Evolutionary conservation across 2,888 invertebrate species (phyloP), one percentile per base, ranked within the genome.

Genomic region (Amphipoea lucens): DNA sequence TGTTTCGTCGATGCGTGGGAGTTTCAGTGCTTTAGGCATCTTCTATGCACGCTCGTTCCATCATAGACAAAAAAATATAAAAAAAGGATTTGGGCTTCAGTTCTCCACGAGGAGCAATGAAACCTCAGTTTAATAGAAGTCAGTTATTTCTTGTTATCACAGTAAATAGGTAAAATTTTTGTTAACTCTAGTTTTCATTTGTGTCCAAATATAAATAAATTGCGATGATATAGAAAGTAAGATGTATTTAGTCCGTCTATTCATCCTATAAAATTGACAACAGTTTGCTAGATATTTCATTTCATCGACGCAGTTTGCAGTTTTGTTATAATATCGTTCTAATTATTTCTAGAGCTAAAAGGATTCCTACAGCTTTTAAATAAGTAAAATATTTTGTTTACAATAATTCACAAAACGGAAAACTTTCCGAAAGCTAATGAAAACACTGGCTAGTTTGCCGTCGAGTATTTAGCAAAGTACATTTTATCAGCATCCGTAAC

Each of bases 371-470:
- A 23, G 23, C n/a, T 54, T 76, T 40, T 57, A 83, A 68, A 78
- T 20, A 42, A 51, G 29, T 29, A 72, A 14, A 78, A 76, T 66
- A 72, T 87, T 82, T 87, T 80, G 42, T 80, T 69, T 74, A 77
- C 79, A 86, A 84, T 86, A 81, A 85, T 87, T 87, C 68, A 68
- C 81, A 83, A 87, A 88, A 83, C 84, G 81, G 86, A 81, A 88
- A 90, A 87, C 87, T 86, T 88, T 86, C 82, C 69, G 36, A 81
- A 83, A 74, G 78, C 86, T 88, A 87, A 90, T 91, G 87, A 88
- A 91, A 90, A 89, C 88, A 87, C 84, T 75, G 85, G 83, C 85
- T 89, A 87, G 87, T 87, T 87, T 85, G 71, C 81, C 78, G 83
- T 73, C 60, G 82, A 83, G 81, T 89, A 87, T 89, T 88, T 90